Evolutionary conservation across 2,888 invertebrate species (phyloP), one percentile per base, ranked within the genome.

Genomic region (Stenurella melanura): DNA sequence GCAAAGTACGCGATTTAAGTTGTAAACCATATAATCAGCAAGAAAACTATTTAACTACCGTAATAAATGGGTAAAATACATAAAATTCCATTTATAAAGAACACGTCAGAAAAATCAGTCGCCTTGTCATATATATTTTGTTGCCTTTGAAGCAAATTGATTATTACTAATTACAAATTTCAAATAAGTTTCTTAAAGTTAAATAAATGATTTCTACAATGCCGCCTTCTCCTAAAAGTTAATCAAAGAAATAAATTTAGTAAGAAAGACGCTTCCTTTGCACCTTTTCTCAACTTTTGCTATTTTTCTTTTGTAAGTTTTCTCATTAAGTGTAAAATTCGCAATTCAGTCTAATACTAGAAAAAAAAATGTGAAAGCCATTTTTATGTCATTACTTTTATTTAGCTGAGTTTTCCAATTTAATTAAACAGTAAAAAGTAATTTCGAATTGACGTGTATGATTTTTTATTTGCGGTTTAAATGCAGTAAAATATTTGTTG

Each of bases 201-300:
- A 63, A 63, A 70, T 70, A 80, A 84, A 83, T 81, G 82, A 78
- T 83, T 82, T 75, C 80, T 75, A 76, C 78, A 78, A 81, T 80
- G 77, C 75, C 76, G 76, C 80, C 79, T 77, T 38, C 74, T 75
- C 66, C 71, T 76, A 86, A 85, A 85, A 85, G 85, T 86, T 87
- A 87, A 87, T 87, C 86, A 87, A 86, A 85, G 85, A 86, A 87
- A 87, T 87, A 86, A 86, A 86, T 87, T 86, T 84, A 80, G 81
- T 83, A 80, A 82, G 84, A 77, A 73, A 83, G 83, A 77, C 83
- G 84, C 83, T 80, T 81, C 82, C 84, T 84, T 83, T 81, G 83
- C 83, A 85, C 86, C 86, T 86, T 86, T 85, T 82, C 84, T 80
- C 80, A 86, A 86, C 85, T 87, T 86, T 82, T 80, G 84, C 85